Conservation (phyloP, 2,797 vertebrate species). For the Allobates femoralis region DNA sequence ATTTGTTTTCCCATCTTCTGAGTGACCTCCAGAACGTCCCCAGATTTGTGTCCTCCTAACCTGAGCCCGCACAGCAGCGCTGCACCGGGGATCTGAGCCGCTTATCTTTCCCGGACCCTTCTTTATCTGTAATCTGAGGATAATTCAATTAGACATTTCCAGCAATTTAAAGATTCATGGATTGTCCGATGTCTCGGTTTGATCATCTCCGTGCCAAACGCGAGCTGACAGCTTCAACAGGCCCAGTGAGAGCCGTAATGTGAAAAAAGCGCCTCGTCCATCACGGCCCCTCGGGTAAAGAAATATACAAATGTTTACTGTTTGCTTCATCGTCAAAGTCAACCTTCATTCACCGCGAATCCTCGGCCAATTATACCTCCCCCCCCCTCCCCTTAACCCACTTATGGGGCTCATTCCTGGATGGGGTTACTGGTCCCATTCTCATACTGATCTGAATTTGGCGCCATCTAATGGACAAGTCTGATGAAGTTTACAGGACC, state of each 20-base stretch:
- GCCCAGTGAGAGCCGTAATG: slow-evolving; percentile 71
- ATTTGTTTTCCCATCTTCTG: not conserved
- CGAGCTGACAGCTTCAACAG: slow-evolving; percentile 83
- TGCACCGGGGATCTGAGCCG: not conserved
- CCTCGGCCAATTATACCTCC: not conserved
- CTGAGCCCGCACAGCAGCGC: not conserved
- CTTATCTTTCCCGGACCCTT: slow-evolving; percentile 5
- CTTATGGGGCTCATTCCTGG: not conserved
- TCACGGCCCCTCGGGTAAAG: slow-evolving; percentile 65
- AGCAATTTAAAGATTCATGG: slow-evolving; percentile 89
- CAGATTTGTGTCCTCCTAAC: not conserved
- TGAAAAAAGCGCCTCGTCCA: slow-evolving; percentile 69
- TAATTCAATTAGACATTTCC: slow-evolving; percentile 84
- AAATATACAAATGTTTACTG: slow-evolving; percentile 16
- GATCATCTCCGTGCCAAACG: slow-evolving; percentile 80
- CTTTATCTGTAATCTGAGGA: slow-evolving; percentile 73
- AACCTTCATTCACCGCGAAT: not conserved
- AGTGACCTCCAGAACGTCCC: slow-evolving; percentile 16
- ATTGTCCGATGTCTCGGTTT: slow-evolving; percentile 82
- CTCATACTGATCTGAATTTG: not conserved
- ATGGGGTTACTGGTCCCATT: not conserved
- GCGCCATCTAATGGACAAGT: not conserved
- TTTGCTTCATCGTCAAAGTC: not conserved
- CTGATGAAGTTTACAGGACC: too few relatives aligned
- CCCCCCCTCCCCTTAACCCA: not conserved